Evolutionary conservation across 2,113 vertebrate genomes (phyloP).

Genomic region (Planiliza haematocheilus): DNA sequence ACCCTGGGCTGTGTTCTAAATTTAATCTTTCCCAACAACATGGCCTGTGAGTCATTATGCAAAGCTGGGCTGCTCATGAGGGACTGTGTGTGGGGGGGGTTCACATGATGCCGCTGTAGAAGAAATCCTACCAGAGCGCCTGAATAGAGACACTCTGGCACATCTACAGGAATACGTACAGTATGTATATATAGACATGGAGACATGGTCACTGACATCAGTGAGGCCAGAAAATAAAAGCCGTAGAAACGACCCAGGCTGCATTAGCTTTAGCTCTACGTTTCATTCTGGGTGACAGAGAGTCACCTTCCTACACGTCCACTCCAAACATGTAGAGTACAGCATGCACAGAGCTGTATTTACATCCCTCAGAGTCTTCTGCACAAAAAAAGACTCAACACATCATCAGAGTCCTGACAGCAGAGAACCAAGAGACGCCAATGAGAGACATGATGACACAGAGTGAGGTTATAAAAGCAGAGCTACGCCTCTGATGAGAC

Average conservation of each 20-base stretch:
- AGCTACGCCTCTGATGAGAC: no score
- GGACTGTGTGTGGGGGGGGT: constrained; percentile 21
- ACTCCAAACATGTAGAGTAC: no score
- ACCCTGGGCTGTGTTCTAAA: constrained; percentile 74
- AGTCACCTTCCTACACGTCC: no score
- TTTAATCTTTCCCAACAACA: constrained; percentile 68
- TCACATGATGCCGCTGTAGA: constrained; percentile 34
- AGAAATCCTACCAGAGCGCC: constrained; percentile 14
- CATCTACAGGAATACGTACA: neutral
- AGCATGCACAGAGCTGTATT: no score
- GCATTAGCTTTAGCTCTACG: no score
- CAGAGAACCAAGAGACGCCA: no score
- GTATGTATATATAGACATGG: neutral
- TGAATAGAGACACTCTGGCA: constrained; percentile 8
- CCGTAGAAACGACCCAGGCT: neutral
- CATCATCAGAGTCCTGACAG: no score
- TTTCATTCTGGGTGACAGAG: no score
- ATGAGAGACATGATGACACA: no score
- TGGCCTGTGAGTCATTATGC: constrained; percentile 72
- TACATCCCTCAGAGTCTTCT: no score
- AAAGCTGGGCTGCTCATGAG: constrained; percentile 29
- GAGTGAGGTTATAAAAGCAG: no score
- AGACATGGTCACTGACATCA: constrained; percentile 2
- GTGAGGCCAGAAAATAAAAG: neutral
- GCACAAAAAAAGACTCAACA: no score